A percentile compares a stretch with the other conserved stretches of the same genome.
Conservation (phyloP, 2,888 invertebrate species). For the Pandemis heparana region DNA sequence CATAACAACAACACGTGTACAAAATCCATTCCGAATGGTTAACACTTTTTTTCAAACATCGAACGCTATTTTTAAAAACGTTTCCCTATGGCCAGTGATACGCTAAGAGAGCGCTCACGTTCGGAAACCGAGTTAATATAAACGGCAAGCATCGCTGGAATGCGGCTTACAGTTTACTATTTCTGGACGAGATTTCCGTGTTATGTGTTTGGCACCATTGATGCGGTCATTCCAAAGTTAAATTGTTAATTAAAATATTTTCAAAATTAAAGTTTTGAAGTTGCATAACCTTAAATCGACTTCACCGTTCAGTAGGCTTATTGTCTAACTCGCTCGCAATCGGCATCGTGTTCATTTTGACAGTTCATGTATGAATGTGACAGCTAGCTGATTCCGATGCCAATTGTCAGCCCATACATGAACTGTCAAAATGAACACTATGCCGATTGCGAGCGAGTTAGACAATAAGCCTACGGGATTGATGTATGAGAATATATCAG, state of each 20-base stretch:
- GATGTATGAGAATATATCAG: neutral
- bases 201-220: slow-evolving; percentile 22
- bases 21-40: neutral
- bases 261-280: neutral
- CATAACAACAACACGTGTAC: neutral
- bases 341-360: no score
- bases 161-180: slow-evolving; percentile 28
- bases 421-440: no score
- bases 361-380: no score
- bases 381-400: no score
- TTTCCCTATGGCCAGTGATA: slow-evolving; percentile 12
- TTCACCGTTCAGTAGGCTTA: no score
- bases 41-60: slow-evolving; percentile 1
- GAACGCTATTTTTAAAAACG: slow-evolving; percentile 10
- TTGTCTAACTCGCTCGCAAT: no score
- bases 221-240: slow-evolving; percentile 5
- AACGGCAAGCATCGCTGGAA: slow-evolving; percentile 26
- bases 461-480: no score
- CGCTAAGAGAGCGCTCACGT: slow-evolving; percentile 15
- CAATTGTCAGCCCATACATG: no score
- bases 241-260: slow-evolving; percentile 6
- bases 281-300: neutral
- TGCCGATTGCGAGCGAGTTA: no score
- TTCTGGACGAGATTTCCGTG: slow-evolving; percentile 33
- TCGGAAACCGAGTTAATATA: slow-evolving; percentile 24